phyloP scores from a whole-genome alignment of 2,888 invertebrate genomes.

The Lithophane socia region DNA sequence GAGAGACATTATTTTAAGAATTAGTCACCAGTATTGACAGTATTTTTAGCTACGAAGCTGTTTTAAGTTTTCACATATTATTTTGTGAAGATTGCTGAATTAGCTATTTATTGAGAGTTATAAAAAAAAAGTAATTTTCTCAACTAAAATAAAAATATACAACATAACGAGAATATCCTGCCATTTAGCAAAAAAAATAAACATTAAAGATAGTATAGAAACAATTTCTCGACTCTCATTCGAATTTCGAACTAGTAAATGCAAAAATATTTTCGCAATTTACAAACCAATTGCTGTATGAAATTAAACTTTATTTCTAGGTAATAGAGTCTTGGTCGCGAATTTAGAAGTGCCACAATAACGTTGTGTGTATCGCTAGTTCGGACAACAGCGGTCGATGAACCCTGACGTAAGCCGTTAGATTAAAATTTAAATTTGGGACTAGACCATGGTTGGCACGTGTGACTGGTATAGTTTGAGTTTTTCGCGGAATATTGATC shows the following conservation, averaged over 20 bases:
- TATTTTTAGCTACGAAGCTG: conserved; percentile 41
- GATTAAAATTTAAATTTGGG: conserved; percentile 87
- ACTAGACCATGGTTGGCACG: conserved; percentile 65
- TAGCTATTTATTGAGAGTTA: background rate
- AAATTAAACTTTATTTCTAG: conserved; percentile 70
- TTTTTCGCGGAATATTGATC: conserved; percentile 2
- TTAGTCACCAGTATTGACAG: conserved; percentile 36
- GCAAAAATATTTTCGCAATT: conserved; percentile 40
- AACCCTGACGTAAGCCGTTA: conserved; percentile 84
- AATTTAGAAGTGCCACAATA: conserved; percentile 67
- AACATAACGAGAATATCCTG: conserved; percentile 9
- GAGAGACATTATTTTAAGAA: conserved; percentile 44
- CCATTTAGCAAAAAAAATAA: conserved; percentile 17
- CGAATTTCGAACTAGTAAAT: conserved; percentile 46
- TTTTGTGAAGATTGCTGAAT: background rate
- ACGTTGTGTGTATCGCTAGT: conserved; percentile 75
- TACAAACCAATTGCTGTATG: conserved; percentile 62
- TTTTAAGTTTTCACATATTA: conserved; percentile 1
- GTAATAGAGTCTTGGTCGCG: conserved; percentile 68
- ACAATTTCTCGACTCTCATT: conserved; percentile 34
- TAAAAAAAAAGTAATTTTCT: background rate
- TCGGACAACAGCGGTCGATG: conserved; percentile 84
- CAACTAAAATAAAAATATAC: background rate
- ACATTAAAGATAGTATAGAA: conserved; percentile 22
- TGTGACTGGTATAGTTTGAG: background rate